Evolutionary conservation across 2,797 vertebrate species (phyloP), one percentile per base, ranked within the genome.

Genomic region (Moxostoma hubbsi): DNA sequence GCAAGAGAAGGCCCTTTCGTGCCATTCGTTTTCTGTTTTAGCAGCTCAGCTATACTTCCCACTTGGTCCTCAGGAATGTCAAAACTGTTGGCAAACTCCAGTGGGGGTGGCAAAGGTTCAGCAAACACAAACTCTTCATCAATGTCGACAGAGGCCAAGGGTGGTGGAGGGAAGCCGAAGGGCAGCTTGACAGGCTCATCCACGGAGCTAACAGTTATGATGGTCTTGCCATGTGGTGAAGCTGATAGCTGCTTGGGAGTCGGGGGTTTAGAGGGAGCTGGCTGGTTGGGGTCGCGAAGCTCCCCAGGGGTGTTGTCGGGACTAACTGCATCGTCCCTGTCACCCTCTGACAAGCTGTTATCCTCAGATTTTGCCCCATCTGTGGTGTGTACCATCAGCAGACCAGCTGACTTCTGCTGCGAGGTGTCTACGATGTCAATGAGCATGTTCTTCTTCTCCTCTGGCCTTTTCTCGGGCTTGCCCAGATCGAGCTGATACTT

Each of bases 1-100:
- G 91, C 75, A 8, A 92, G 79, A 0, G 82, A 86, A 18, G 93
- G 83, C 7, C 82, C 83, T 65, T 80, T 81, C 5, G 87, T 64
- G 55, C 92, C 94, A 0, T 89, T 93, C 57, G 93, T 91, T 68
- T 93, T 94, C 82, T 92, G 95, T 65, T 92, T 93, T 9, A 90
- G 85, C 87, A 92, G 79, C 79, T 95, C 95, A 16, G 75, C 86
- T 18, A 94, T 87, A 2, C 90, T 85, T 6, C 85, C 89, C 0
- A 88, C 84, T 0, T 93, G 93, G 73, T 96, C 95, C 0, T 96
- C 96, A 0, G 96, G 94, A 81, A 96, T 96, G 86, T 97, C 96
- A 68, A 97, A 96, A 89, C 96, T 97, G 84, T 97, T 97, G 46
- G 96, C 96, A 5, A 96, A 97, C 87, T 97, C 95, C 80, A 97